Conservation (phyloP, 2,113 vertebrate species). For the Alaudala cheleensis region DNA sequence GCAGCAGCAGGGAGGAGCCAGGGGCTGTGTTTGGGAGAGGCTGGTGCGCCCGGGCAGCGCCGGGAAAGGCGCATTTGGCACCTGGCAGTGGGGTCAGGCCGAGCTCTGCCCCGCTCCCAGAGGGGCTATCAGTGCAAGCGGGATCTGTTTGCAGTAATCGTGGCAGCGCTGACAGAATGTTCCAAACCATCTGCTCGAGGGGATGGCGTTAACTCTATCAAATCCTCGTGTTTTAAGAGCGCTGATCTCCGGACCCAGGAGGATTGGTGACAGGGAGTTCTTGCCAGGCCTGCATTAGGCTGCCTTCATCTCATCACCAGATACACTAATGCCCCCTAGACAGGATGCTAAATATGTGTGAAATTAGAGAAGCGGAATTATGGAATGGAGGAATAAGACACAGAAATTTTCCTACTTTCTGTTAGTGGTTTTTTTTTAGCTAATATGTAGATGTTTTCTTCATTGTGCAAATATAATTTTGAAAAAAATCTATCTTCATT, state of each 20-base stretch:
- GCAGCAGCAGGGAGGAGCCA: fast-evolving
- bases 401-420: not conserved
- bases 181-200: conserved; percentile 94
- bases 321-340: conserved; percentile 50
- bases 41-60: not conserved
- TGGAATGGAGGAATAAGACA: not conserved
- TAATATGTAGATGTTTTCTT: not conserved
- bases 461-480: fast-evolving
- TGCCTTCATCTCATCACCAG: conserved; percentile 67
- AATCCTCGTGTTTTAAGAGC: conserved; percentile 91
- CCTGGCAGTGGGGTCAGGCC: conserved; percentile 59
- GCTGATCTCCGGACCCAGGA: conserved; percentile 86
- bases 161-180: conserved; percentile 91
- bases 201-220: conserved; percentile 83
- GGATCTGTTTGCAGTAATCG: conserved; percentile 93
- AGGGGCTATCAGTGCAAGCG: conserved; percentile 87
- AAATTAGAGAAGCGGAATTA: conserved; percentile 43
- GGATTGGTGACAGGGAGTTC: conserved; percentile 73
- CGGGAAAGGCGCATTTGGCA: not conserved
- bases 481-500: not conserved
- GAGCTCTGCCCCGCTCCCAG: conserved; percentile 76
- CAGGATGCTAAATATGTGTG: conserved; percentile 49
- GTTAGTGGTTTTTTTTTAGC: not conserved
- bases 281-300: conserved; percentile 72
- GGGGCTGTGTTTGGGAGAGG: not conserved